A percentile compares a stretch with the other conserved stretches of the same genome.
Conservation (phyloP, 1,140 invertebrate genomes). For the Tyrophagus putrescentiae region DNA sequence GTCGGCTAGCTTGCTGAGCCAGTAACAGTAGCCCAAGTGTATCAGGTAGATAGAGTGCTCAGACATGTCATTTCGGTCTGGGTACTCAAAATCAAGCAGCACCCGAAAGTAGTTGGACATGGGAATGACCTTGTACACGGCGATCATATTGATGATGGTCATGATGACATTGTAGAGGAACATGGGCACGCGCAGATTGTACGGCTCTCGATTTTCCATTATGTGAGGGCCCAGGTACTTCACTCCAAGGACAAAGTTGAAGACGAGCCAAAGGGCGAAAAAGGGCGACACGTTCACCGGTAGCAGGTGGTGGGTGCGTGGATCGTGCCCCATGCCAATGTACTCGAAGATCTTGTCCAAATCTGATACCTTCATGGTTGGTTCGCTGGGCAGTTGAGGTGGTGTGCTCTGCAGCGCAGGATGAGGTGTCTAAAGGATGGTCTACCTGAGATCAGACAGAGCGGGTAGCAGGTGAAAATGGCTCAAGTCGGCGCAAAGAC, state of each 20-base stretch:
- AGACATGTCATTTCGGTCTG: conserved; percentile 10
- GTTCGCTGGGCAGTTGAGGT: too few relatives aligned
- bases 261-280: conserved; percentile 42
- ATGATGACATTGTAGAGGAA: conserved; percentile 53
- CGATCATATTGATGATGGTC: conserved; percentile 24
- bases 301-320: conserved; percentile 1
- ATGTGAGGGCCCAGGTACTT: conserved; percentile 58
- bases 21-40: conserved; percentile 15
- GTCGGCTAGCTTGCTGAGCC: conserved; percentile 6
- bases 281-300: conserved; percentile 8
- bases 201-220: conserved; percentile 69
- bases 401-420: too few relatives aligned
- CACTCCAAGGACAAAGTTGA: conserved; percentile 66
- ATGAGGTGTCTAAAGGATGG: too few relatives aligned
- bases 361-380: conserved; percentile 6
- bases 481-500: too few relatives aligned
- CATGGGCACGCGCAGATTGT: conserved; percentile 55
- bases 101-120: background rate
- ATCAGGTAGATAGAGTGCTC: conserved; percentile 1
- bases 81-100: conserved; percentile 10
- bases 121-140: background rate
- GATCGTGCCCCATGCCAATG: conserved; percentile 3
- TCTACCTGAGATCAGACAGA: too few relatives aligned
- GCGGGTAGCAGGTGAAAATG: too few relatives aligned
- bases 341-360: conserved; percentile 10